These are phyloP conservation scores for Andrena dorsata DNA, from an alignment of 2,888 invertebrate genomes.

Conservation along the genomic window DNA sequence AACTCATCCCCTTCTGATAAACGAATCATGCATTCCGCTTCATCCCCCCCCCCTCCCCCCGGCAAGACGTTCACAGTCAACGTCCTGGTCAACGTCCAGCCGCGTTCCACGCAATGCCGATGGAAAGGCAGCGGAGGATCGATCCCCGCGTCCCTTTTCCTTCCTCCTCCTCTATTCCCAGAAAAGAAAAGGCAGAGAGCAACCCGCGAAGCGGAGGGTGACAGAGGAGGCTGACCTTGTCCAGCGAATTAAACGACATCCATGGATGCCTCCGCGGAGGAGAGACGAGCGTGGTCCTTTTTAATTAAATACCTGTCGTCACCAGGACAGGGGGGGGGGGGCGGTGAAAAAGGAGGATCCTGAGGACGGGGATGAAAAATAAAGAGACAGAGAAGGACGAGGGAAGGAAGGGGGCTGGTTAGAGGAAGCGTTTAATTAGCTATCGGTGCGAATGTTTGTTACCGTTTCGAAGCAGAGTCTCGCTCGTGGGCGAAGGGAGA, in stretches of 20 bases:
- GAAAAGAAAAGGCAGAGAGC: neutral
- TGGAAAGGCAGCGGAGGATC: constrained; percentile 6
- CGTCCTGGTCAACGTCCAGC: constrained; percentile 50
- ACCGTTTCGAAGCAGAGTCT: constrained; percentile 34
- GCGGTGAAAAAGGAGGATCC: neutral
- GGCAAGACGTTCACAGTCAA: constrained; percentile 39
- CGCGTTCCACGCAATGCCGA: neutral
- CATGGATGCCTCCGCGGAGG: constrained; percentile 36
- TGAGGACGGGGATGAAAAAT: neutral
- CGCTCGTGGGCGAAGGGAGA: constrained; percentile 29
- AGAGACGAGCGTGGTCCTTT: constrained; percentile 54
- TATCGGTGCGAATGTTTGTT: constrained; percentile 58
- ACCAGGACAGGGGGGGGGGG: neutral
- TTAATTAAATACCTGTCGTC: constrained; percentile 66
- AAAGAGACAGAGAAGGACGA: neutral
- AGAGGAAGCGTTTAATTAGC: constrained; percentile 56
- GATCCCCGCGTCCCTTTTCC: constrained; percentile 3
- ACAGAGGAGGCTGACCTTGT: constrained; percentile 52
- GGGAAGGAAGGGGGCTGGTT: neutral
- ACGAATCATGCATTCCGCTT: too few species aligned
- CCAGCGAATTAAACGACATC: constrained; percentile 52
- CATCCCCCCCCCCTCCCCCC: neutral
- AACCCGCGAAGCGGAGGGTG: neutral
- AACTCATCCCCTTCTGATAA: neutral
- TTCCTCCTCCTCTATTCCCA: neutral